Conservation (phyloP, 2,797 vertebrate species). For the Ispidina picta region DNA sequence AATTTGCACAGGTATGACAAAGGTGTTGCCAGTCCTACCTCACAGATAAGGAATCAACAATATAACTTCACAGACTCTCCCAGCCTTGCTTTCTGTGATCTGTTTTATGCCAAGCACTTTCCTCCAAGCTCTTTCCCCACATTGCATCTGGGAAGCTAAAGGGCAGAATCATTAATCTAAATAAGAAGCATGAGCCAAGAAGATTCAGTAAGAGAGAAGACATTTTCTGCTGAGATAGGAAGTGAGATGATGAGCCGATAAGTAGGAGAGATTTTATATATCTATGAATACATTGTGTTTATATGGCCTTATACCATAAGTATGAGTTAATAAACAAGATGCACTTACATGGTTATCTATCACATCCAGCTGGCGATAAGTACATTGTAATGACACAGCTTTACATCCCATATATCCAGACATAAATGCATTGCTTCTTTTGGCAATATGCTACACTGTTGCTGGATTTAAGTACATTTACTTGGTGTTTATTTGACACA, state of each 20-base stretch:
- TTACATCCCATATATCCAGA: background rate
- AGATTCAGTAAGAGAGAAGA: slow-evolving; percentile 6
- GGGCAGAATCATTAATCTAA: background rate
- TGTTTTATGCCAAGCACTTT: background rate
- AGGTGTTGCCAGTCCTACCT: background rate
- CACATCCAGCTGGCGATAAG: slow-evolving; percentile 2
- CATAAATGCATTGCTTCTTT: background rate
- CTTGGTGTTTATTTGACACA: background rate
- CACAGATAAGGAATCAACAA: background rate
- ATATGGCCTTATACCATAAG: background rate
- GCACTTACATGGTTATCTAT: slow-evolving; percentile 13
- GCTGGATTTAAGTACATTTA: background rate
- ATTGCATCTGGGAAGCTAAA: slow-evolving; percentile 13
- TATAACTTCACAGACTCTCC: background rate
- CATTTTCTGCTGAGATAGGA: slow-evolving; percentile 41
- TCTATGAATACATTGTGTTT: background rate
- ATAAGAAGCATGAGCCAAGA: background rate
- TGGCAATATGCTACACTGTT: background rate
- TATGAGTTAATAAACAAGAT: slow-evolving; percentile 33
- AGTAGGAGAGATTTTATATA: slow-evolving; percentile 22
- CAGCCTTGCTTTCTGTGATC: background rate
- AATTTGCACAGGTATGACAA: background rate
- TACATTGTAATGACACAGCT: background rate
- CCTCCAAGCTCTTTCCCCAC: background rate
- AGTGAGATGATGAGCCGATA: slow-evolving; percentile 36